Evolutionary conservation across 1,140 invertebrate species (phyloP).

Genomic region (Anadara kagoshimensis): DNA sequence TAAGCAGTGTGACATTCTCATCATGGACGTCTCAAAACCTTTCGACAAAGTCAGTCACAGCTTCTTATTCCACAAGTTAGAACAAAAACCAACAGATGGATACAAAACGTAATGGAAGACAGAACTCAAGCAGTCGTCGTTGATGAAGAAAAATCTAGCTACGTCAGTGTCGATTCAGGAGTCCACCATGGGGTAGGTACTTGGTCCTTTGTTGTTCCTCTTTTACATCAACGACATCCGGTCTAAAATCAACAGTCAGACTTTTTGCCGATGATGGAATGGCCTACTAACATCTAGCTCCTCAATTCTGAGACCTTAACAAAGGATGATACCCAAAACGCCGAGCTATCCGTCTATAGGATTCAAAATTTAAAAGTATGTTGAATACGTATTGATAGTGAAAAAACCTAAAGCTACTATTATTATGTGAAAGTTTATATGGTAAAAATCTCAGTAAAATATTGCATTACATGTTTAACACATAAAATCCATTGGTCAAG

Average conservation of each 20-base stretch:
- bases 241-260: conserved; percentile 1
- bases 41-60: conserved; percentile 16
- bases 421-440: too few relatives aligned
- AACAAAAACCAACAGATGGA: too few relatives aligned
- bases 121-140: conserved; percentile 1
- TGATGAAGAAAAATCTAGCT: background rate
- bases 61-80: background rate
- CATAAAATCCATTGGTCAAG: too few relatives aligned
- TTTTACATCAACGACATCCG: conserved; percentile 6
- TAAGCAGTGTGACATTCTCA: conserved; percentile 11
- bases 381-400: too few relatives aligned
- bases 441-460: too few relatives aligned
- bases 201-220: background rate
- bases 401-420: too few relatives aligned
- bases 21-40: conserved; percentile 40
- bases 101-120: background rate
- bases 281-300: background rate
- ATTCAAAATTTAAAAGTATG: too few relatives aligned
- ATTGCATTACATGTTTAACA: too few relatives aligned
- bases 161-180: too few relatives aligned
- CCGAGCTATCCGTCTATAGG: too few relatives aligned
- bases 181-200: background rate
- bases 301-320: background rate
- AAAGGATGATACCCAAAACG: too few relatives aligned
- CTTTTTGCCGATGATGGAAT: background rate